Conservation (phyloP, 2,888 invertebrate species). For the Ennomos erosarius region DNA sequence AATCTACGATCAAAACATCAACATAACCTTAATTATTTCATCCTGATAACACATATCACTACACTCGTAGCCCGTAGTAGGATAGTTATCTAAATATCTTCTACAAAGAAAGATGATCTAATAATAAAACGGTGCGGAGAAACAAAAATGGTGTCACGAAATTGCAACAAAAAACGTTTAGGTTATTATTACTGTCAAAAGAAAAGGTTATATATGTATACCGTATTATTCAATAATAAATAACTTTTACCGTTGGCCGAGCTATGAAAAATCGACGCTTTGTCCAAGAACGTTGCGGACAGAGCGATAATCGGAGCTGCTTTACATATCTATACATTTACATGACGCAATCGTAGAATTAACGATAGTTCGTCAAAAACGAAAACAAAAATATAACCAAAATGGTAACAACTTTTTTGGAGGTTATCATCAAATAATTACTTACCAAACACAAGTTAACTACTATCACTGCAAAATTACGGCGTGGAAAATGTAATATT, state of each 20-base stretch:
- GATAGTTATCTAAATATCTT: slow-evolving; percentile 18
- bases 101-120: slow-evolving; percentile 42
- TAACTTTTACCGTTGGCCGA: slow-evolving; percentile 39
- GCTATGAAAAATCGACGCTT: slow-evolving; percentile 9
- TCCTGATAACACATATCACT: slow-evolving; percentile 31
- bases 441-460: slow-evolving; percentile 27
- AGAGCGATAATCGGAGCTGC: slow-evolving; percentile 46
- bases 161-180: slow-evolving; percentile 59
- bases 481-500: slow-evolving; percentile 35
- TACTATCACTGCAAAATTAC: slow-evolving; percentile 31
- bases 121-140: slow-evolving; percentile 59
- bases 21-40: slow-evolving; percentile 76
- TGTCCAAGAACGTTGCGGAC: slow-evolving; percentile 11
- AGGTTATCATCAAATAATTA: slow-evolving; percentile 54
- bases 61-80: slow-evolving; percentile 4
- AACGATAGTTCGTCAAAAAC: slow-evolving; percentile 70
- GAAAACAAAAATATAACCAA: slow-evolving; percentile 80
- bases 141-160: slow-evolving; percentile 81
- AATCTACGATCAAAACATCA: slow-evolving; percentile 80
- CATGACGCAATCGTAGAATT: slow-evolving; percentile 82
- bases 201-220: slow-evolving; percentile 65
- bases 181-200: slow-evolving; percentile 82
- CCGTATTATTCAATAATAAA: slow-evolving; percentile 42
- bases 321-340: slow-evolving; percentile 69
- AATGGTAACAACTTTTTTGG: slow-evolving; percentile 50